Evolutionary conservation across 2,113 vertebrate species (phyloP), one percentile per base, ranked within the genome.

Genomic region (Micromys minutus): DNA sequence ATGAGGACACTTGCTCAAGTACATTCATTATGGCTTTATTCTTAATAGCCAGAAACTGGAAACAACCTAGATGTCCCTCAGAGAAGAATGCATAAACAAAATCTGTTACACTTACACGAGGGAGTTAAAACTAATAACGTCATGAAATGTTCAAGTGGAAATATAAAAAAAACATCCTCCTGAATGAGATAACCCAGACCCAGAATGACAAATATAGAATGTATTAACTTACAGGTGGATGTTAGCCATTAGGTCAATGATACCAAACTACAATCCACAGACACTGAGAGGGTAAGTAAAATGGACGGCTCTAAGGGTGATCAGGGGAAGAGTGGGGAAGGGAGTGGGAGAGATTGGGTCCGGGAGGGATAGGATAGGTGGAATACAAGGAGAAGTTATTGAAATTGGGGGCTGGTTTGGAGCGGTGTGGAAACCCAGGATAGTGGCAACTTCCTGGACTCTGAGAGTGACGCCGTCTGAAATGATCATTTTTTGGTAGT

Each of bases 331-430:
- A 47, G 45, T 76, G 15, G 19, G 26, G 15, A 50, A 50, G 15
- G 29, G 26, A 34, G 7, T 15, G 3, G 29, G 19, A 77, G 75
- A 4, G 75, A 50, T 34, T 16, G 6, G 15, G 26, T 47, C 0
- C 12, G 24, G 45, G 29, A 34, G 3, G 7, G 29, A 34, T 34
- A 1, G 3, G 1, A 34, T 77, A 1, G 1, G 31, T 17, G 15
- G 29, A 77, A n/a, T 72, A 39, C 3, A 77, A 13, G 6, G 26
- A 77, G 45, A 50, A 36, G 34, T 31, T 3, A 45, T 15, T 47
- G 26, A 45, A 47, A 76, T 47, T 76, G 6, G 42, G 5, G 11
- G 5, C 24, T 67, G 31, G 65, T 67, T 67, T 36, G 65, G 13
- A 36, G 13, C 36, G 31, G 31, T 16, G 65, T 67, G 34, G 65